A percentile compares a stretch with the other conserved stretches of the same genome.
phyloP scores from a whole-genome alignment of 2,797 vertebrate genomes.

The Sylvia borin region DNA sequence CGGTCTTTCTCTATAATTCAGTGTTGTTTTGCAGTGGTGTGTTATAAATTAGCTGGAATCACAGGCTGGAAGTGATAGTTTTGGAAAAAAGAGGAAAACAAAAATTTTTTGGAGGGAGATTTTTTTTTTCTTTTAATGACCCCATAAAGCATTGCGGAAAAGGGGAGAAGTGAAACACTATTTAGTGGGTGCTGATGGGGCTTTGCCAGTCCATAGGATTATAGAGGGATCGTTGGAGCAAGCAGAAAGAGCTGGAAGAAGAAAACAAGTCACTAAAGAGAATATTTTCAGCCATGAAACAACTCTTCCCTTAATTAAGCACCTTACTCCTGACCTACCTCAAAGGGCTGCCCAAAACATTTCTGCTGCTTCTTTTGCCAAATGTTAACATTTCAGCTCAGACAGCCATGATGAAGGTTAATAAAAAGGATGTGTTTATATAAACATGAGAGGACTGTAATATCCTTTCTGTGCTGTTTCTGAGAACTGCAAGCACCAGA shows the following conservation, averaged over 20 bases:
- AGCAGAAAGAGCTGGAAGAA: neutral
- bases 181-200: neutral
- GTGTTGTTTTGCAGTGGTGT: neutral
- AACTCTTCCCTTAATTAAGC: neutral
- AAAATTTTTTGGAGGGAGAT: neutral
- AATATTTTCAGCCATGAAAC: neutral
- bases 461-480: conserved; percentile 17
- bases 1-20: neutral
- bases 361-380: neutral
- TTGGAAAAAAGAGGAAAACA: neutral
- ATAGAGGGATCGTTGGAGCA: neutral
- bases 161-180: neutral
- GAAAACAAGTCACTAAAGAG: neutral
- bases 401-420: neutral
- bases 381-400: neutral
- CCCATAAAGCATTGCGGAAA: neutral
- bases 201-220: neutral
- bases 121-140: neutral
- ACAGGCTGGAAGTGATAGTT: neutral
- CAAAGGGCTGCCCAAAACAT: neutral
- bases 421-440: conserved; percentile 20
- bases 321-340: neutral
- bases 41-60: neutral
- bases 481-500: conserved; percentile 7
- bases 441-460: neutral